These are phyloP conservation scores for Eristalis pertinax DNA, from an alignment of 2,888 invertebrate genomes.

Conservation along the genomic window DNA sequence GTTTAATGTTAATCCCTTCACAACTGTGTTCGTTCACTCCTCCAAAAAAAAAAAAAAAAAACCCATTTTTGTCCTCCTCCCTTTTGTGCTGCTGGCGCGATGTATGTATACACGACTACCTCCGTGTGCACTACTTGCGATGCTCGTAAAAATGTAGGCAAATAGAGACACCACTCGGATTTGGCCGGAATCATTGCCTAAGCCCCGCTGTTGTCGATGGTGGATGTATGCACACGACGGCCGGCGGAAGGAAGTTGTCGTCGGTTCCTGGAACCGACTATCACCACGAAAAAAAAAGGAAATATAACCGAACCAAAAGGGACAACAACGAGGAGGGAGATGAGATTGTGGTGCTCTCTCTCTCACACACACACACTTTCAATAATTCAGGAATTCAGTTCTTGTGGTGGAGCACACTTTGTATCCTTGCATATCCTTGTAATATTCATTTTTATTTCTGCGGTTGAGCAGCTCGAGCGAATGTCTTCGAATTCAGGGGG, in stretches of 20 bases:
- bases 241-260: constrained; percentile 38
- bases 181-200: constrained; percentile 28
- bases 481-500: constrained; percentile 1
- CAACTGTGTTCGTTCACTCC: neutral
- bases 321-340: neutral
- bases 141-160: constrained; percentile 60
- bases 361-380: neutral
- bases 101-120: constrained; percentile 2
- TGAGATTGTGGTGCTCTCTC: constrained; percentile 4
- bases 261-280: constrained; percentile 67
- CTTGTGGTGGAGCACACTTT: neutral
- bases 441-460: constrained; percentile 58
- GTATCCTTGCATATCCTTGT: constrained; percentile 25
- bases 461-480: constrained; percentile 15
- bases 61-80: too few species aligned
- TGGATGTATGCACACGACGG: constrained; percentile 13
- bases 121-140: constrained; percentile 49
- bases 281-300: constrained; percentile 42
- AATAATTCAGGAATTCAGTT: constrained; percentile 56
- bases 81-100: constrained; percentile 30
- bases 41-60: too few species aligned
- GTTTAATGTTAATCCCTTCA: constrained; percentile 21
- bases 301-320: neutral
- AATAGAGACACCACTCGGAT: constrained; percentile 31
- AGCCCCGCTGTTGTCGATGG: constrained; percentile 8